These are phyloP conservation scores for Myoxocephalus aenaeus DNA, from an alignment of 2,797 vertebrate genomes.

Conservation along the genomic window DNA sequence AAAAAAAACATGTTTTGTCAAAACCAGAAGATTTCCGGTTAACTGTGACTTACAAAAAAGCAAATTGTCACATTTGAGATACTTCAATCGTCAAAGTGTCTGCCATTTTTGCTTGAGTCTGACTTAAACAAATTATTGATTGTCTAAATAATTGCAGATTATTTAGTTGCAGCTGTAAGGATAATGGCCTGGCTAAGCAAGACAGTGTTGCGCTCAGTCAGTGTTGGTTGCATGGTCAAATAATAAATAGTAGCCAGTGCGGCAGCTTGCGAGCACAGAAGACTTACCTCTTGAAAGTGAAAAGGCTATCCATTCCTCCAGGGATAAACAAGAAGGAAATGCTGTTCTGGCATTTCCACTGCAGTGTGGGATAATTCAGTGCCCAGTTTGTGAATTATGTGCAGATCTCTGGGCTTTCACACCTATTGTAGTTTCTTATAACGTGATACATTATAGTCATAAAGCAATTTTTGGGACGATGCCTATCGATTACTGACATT, in stretches of 20 bases:
- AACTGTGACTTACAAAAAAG: not conserved
- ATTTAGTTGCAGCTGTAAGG: not conserved
- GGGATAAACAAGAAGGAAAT: slow-evolving; percentile 64
- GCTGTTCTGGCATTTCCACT: slow-evolving; percentile 68
- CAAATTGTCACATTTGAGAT: not conserved
- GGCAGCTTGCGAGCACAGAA: slow-evolving; percentile 9
- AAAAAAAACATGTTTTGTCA: not conserved
- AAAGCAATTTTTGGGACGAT: slow-evolving; percentile 8
- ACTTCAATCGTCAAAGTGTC: not conserved
- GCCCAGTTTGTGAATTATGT: slow-evolving; percentile 50
- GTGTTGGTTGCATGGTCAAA: slow-evolving; percentile 27
- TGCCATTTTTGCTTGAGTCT: not conserved
- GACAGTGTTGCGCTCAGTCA: slow-evolving; percentile 40
- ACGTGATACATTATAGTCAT: slow-evolving; percentile 17
- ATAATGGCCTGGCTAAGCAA: slow-evolving; percentile 1
- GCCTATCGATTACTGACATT: slow-evolving; percentile 31
- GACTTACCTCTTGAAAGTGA: slow-evolving; percentile 54
- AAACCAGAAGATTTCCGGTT: not conserved
- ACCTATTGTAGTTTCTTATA: slow-evolving; percentile 9
- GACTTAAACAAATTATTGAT: not conserved
- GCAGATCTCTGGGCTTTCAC: slow-evolving; percentile 30
- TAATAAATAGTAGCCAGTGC: slow-evolving; percentile 53
- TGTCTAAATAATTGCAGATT: not conserved
- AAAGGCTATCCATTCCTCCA: slow-evolving; percentile 60
- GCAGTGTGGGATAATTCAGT: slow-evolving; percentile 57